Percentiles rank a stretch among this genome's conserved stretches.
Conservation (phyloP, 2,888 invertebrate genomes). For the Branchellion lobata region DNA sequence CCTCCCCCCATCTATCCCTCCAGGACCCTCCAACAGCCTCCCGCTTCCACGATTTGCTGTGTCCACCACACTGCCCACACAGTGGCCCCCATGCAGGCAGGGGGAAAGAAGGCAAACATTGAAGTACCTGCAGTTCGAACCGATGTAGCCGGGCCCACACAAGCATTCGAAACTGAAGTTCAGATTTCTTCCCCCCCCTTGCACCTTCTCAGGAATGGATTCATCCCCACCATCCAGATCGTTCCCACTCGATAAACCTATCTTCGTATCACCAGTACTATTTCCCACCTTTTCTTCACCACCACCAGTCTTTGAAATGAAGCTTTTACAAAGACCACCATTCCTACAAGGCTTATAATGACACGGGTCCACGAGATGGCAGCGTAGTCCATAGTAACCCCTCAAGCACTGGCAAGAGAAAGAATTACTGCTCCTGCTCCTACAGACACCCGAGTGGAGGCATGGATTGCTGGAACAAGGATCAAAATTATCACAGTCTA, state of each 20-base stretch:
- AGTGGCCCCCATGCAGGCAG: conserved; percentile 47
- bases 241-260: neutral
- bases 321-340: conserved; percentile 8
- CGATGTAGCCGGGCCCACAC: conserved; percentile 42
- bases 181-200: too few relatives aligned
- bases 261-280: neutral
- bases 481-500: conserved; percentile 47
- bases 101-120: conserved; percentile 48
- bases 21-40: neutral
- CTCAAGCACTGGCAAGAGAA: conserved; percentile 54
- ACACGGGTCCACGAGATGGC: conserved; percentile 55
- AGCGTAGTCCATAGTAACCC: conserved; percentile 55
- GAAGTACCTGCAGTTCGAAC: conserved; percentile 44
- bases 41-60: neutral
- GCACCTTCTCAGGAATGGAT: too few relatives aligned
- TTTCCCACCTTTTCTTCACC: neutral
- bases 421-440: conserved; percentile 21
- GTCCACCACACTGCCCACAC: conserved; percentile 38
- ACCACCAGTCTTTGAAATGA: neutral
- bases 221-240: neutral
- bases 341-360: conserved; percentile 6
- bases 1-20: too few relatives aligned
- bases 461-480: conserved; percentile 50
- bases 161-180: conserved; percentile 28
- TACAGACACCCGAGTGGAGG: conserved; percentile 49